Evolutionary conservation across 2,797 vertebrate species (phyloP), one percentile per base, ranked within the genome.

Genomic region (Galagoides demidoff): DNA sequence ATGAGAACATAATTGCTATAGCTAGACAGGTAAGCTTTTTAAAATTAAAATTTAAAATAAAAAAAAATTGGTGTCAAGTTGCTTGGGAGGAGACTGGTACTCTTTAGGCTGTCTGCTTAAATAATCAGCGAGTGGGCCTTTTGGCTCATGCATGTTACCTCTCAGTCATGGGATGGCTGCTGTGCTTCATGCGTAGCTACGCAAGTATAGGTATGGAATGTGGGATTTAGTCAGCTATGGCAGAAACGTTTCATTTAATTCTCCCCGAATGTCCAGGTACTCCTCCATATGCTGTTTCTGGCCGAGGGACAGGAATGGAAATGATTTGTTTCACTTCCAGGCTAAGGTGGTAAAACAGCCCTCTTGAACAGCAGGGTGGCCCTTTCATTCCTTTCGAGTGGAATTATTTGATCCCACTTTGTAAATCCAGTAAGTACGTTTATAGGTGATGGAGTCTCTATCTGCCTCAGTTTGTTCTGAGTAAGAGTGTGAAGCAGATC

Each of bases 261-360:
- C 27, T 89, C 10, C 16, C 31, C 34, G 19, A 73, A 43, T 70
- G 49, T 66, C 49, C 13, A 7, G 55, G 5, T 66, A 27, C 27
- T 73, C 23, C 39, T 61, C 74, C 17, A 12, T 81, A 64, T 90
- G 29, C 59, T 85, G 2, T 95, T 95, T 79, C 55, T 94, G 85
- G 13, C 29, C 20, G n/a, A n/a, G 6, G 12, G 43, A 71, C 55
- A 63, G 31, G 49, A 76, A 11, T 91, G 52, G 78, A 95, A 49
- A 57, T 70, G 13, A 49, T 90, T 52, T 87, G 31, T 77, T 19
- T 91, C 19, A 77, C 55, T 76, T 81, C 27, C 31, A 76, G 64
- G 39, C 71, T 84, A 88, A 68, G 52, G 29, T 19, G 49, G 11
- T 43, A 68, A 79, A 79, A 23, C 9, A 70, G 4, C 27, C 22